Percentiles rank a stretch among this genome's conserved stretches.
Conservation (phyloP, 2,113 vertebrate species). For the Lamprotornis superbus region DNA sequence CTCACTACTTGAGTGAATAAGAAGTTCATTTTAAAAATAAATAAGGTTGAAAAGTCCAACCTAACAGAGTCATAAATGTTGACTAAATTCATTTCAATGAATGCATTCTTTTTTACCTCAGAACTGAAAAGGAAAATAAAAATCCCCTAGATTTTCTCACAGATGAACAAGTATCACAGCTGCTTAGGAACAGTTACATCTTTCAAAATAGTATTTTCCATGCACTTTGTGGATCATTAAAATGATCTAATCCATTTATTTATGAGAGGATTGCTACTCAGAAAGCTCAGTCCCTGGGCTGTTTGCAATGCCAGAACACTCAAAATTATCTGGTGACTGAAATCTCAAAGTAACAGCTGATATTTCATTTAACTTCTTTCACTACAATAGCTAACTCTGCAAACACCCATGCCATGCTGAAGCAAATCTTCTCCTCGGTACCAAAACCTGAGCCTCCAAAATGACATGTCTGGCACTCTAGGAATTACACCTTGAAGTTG, state of each 20-base stretch:
- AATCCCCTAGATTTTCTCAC: neutral
- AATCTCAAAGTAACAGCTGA: constrained; percentile 45
- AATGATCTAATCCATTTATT: constrained; percentile 49
- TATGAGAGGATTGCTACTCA: constrained; percentile 6
- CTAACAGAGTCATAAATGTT: neutral
- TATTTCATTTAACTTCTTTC: constrained; percentile 62
- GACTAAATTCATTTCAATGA: neutral
- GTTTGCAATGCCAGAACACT: constrained; percentile 27
- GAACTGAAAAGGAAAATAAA: neutral
- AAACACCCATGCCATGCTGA: neutral
- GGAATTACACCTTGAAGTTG: neutral
- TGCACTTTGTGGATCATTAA: neutral
- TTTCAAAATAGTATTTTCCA: neutral
- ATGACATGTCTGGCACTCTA: neutral
- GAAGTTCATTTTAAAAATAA: neutral
- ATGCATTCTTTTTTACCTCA: neutral
- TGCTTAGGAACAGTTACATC: neutral
- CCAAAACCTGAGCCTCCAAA: constrained; percentile 24
- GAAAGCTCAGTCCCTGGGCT: constrained; percentile 38
- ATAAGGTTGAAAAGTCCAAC: neutral
- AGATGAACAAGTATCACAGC: neutral
- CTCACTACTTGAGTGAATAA: neutral
- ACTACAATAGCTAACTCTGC: constrained; percentile 40
- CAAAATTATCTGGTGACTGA: constrained; percentile 30
- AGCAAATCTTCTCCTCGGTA: constrained; percentile 13